Percentiles rank a stretch among this genome's conserved stretches.
Conservation (phyloP, 1,140 invertebrate genomes). For the Hylaeus volcanicus region DNA sequence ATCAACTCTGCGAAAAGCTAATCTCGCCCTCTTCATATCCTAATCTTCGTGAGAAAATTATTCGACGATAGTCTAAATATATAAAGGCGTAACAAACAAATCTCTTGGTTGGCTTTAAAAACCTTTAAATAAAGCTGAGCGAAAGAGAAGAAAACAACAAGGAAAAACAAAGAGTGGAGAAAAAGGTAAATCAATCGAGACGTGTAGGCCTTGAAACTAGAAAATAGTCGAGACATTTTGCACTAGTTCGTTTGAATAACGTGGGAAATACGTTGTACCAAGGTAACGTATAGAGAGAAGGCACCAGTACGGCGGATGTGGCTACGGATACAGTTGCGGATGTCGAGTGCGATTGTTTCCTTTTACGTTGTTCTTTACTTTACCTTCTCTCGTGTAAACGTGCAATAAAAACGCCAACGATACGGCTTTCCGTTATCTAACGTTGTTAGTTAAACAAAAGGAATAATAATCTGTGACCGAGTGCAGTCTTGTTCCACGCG, state of each 20-base stretch:
- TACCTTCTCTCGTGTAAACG: not conserved
- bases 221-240: too few species aligned
- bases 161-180: too few species aligned
- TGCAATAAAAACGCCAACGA: not conserved
- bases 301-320: constrained; percentile 6
- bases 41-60: not conserved
- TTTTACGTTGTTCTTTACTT: not conserved
- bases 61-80: too few species aligned
- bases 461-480: not conserved
- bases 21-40: not conserved
- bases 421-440: not conserved
- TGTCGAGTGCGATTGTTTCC: not conserved
- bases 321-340: constrained; percentile 2
- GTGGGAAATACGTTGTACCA: not conserved
- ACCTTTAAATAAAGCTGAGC: too few species aligned
- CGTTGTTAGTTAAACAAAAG: not conserved
- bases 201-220: too few species aligned
- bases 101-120: too few species aligned
- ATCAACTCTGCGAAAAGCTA: constrained; percentile 11
- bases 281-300: not conserved
- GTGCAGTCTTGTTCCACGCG: too few species aligned
- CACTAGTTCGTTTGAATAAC: too few species aligned
- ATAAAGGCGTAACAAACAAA: too few species aligned
- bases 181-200: too few species aligned
- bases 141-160: too few species aligned